Base-by-base conservation (phyloP, 30 jellyfish, hydroid and myxozoan genomes). In the Cassiopea andromeda region DNA sequence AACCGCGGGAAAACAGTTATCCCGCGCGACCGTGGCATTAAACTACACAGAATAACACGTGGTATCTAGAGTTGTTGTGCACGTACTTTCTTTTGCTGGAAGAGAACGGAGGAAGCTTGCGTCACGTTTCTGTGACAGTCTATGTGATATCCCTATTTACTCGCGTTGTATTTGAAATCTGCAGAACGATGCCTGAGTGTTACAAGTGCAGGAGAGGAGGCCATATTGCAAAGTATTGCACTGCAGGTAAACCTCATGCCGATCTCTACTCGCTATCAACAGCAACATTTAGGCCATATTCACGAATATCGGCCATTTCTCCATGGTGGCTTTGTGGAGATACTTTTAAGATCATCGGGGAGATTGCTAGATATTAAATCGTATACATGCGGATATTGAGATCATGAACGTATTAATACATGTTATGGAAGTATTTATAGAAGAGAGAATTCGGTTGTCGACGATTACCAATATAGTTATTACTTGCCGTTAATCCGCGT, bases 171-270 rank as follows among this genome's bases (percentile, higher is more conserved):
- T 48, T 2, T 12, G 46, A 4, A 44, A 9, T 16, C 71, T 9
- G n/a, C 68, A 38, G 43, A 47, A 84, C 69, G 86, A 91, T 84
- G 94, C 94, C 93, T 50, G 89, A 78, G 17, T 95, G 99, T 87
- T 95, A 90, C 93, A 91, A 74, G 48, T 95, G 99, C 78, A 97
- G 99, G 58, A 87, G 92, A 71, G 64, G 91, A 73, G 99, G 99
- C 50, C 99, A 95, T 80, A 86, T 95, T 9, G 84, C 98, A 78
- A 78, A 95, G 17, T 69, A 85, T 73, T 91, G 97, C 77, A 17
- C 64, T 27, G 90, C 92, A 43, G 79, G 79, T 70, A 70, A 70
- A 66, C 27, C 8, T 14, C 75, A 14, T 66, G 8, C 27, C 75
- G 64, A 54, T 54, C 50, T 5, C 79, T 38, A 6, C 27, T 70